Percentiles rank a stretch among this genome's conserved stretches.
These are phyloP conservation scores for Galerucella nymphaeae DNA, from an alignment of 2,888 invertebrate genomes.

Conservation along the genomic window DNA sequence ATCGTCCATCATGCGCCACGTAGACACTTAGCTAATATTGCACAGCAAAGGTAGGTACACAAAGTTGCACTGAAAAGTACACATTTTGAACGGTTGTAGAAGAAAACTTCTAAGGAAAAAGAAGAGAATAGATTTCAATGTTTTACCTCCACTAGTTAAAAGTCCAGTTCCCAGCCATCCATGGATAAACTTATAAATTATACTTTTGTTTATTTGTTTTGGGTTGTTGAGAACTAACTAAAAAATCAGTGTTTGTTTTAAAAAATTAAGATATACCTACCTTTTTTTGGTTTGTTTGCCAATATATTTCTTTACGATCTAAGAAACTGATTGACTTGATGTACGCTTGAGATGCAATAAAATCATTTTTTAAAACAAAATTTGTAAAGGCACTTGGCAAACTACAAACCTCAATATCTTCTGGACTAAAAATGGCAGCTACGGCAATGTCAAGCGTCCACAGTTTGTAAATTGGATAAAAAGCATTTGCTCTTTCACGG, in stretches of 20 bases:
- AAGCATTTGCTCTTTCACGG: conserved; percentile 24
- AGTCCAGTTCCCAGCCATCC: conserved; percentile 47
- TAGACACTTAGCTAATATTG: too few species aligned
- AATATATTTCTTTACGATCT: too few species aligned
- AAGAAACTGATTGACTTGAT: too few species aligned
- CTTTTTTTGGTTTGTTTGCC: too few species aligned
- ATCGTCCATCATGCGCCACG: too few species aligned
- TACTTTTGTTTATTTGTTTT: conserved; percentile 41
- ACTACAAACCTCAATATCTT: conserved; percentile 43
- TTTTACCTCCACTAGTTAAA: conserved; percentile 39
- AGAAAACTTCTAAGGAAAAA: neutral
- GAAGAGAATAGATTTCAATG: neutral
- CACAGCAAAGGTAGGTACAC: too few species aligned
- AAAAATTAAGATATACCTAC: neutral
- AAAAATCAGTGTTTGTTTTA: neutral
- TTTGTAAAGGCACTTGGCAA: too few species aligned
- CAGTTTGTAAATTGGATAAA: conserved; percentile 42
- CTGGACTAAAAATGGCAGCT: conserved; percentile 34
- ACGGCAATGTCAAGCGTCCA: conserved; percentile 34
- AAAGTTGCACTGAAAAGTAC: too few species aligned
- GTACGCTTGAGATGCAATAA: too few species aligned
- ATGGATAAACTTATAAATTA: conserved; percentile 39
- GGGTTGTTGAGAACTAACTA: conserved; percentile 38
- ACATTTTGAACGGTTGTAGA: too few species aligned
- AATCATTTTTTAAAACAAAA: too few species aligned